Base-by-base conservation (phyloP, 1,140 invertebrate genomes). In the Drosophila leontia region DNA sequence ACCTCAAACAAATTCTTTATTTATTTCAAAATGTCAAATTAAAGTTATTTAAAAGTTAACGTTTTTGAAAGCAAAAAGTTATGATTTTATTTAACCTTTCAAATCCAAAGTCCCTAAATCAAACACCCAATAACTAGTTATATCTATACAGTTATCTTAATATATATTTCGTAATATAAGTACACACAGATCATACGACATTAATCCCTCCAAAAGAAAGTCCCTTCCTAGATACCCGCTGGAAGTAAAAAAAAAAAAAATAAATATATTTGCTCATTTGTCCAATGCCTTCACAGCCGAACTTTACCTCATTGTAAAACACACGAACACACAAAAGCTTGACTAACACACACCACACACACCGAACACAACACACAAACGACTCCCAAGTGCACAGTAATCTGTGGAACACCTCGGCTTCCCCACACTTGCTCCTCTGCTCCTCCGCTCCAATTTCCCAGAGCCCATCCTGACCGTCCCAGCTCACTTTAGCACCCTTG, bases 261-360 rank as follows among this genome's bases (percentile, higher is more conserved):
- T 34, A 51, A 34, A 67, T 74, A 74, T 80, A 77, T 77, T 81
- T 84, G 67, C 80, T 78, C 80, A 74, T 78, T 88, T 75, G 74
- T 88, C 62, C 84, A 63, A 68, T 77, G 78, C 81, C 81, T 90
- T 84, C 84, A 88, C 85, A 78, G 81, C 85, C 85, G 81, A 88
- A 90, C 85, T 88, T 88, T 88, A 88, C 85, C 85, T 88, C 85
- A 88, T 88, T 88, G 85, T 88, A 88, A 88, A 82, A 87, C 85
- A 87, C 68, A 83, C 63, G 45, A 42, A 65, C 65, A 65, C 72
- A 62, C 67, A 80, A 78, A 45, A 81, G 82, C 82, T 85, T 85
- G 69, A 86, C 50, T 34, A 51, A 51, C n/a, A 51, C 48, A 51
- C n/a, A 51, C 48, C 48, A 51, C 48, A 51, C 55, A 64, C 41